These are phyloP conservation scores for Amphibalanus amphitrite DNA, from an alignment of 1,140 invertebrate genomes.

Conservation along the genomic window DNA sequence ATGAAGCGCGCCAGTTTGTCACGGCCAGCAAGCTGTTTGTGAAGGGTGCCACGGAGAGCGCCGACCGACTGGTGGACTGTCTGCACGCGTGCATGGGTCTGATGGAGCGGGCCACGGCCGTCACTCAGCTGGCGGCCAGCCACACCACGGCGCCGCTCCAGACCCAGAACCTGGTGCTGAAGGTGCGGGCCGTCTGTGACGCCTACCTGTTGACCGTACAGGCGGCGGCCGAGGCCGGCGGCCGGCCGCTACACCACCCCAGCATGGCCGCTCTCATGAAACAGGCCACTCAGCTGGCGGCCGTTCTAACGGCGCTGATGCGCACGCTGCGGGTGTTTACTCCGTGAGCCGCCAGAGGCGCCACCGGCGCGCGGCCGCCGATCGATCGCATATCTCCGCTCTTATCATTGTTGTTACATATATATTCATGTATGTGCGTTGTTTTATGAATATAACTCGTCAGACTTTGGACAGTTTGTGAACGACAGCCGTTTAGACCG, in stretches of 20 bases:
- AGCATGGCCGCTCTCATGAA: slow-evolving; percentile 36
- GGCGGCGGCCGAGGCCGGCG: slow-evolving; percentile 27
- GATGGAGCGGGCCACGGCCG: slow-evolving; percentile 39
- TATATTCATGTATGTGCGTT: too few species aligned
- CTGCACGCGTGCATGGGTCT: slow-evolving; percentile 49
- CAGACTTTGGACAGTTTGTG: too few species aligned
- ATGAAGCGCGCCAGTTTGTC: slow-evolving; percentile 58
- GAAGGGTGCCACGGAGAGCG: slow-evolving; percentile 47
- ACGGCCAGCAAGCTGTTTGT: slow-evolving; percentile 66
- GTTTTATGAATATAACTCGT: too few species aligned
- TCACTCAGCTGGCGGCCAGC: slow-evolving; percentile 48
- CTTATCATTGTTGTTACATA: too few species aligned
- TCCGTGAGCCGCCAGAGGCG: slow-evolving; percentile 28
- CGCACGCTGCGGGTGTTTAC: slow-evolving; percentile 63
- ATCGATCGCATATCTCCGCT: too few species aligned
- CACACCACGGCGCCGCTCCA: slow-evolving; percentile 55
- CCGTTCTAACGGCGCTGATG: slow-evolving; percentile 57
- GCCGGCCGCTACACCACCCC: slow-evolving; percentile 27
- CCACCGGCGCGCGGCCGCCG: too few species aligned
- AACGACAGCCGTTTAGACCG: too few species aligned
- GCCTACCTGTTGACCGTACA: slow-evolving; percentile 40
- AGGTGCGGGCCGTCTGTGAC: slow-evolving; percentile 59
- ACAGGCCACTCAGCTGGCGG: slow-evolving; percentile 59
- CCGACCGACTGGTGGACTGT: slow-evolving; percentile 38
- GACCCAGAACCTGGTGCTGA: slow-evolving; percentile 55